Evolutionary conservation across 92 coral and sea anemone species (phyloP).

Genomic region (Scolanthus callimorphus): DNA sequence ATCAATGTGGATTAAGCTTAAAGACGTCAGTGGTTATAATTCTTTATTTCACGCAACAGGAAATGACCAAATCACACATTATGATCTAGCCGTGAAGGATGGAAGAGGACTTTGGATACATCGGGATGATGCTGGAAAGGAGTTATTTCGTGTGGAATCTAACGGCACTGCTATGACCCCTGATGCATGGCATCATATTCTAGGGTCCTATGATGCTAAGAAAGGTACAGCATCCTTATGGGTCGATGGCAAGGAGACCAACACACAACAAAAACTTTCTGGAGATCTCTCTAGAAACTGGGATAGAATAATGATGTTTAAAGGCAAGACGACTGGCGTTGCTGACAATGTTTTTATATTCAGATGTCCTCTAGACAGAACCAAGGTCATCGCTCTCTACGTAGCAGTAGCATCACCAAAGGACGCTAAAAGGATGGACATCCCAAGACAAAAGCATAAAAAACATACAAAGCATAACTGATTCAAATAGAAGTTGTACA

Average conservation of each 20-base stretch:
- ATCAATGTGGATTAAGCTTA: constrained; percentile 72
- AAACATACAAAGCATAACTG: too few relatives aligned
- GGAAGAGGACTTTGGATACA: constrained; percentile 80
- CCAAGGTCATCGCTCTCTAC: constrained; percentile 78
- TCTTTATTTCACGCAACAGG: constrained; percentile 67
- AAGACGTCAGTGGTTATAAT: constrained; percentile 38
- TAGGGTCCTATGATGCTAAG: constrained; percentile 49
- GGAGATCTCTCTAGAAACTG: constrained; percentile 69
- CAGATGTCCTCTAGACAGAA: constrained; percentile 80
- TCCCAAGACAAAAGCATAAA: constrained; percentile 29
- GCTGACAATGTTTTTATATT: constrained; percentile 78
- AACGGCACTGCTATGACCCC: constrained; percentile 55
- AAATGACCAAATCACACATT: constrained; percentile 38
- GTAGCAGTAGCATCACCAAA: constrained; percentile 74
- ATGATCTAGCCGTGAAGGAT: constrained; percentile 51
- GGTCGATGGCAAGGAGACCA: constrained; percentile 70
- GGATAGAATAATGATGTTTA: constrained; percentile 65
- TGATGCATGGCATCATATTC: constrained; percentile 72
- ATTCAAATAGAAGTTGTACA: too few relatives aligned
- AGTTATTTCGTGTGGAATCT: constrained; percentile 67
- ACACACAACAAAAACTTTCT: constrained; percentile 27
- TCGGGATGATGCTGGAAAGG: constrained; percentile 58
- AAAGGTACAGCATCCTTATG: constrained; percentile 58
- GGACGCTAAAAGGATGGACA: constrained; percentile 46
- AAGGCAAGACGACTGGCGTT: constrained; percentile 62